Conservation (phyloP, 2,888 invertebrate genomes). For the Tetramorium bicarinatum region DNA sequence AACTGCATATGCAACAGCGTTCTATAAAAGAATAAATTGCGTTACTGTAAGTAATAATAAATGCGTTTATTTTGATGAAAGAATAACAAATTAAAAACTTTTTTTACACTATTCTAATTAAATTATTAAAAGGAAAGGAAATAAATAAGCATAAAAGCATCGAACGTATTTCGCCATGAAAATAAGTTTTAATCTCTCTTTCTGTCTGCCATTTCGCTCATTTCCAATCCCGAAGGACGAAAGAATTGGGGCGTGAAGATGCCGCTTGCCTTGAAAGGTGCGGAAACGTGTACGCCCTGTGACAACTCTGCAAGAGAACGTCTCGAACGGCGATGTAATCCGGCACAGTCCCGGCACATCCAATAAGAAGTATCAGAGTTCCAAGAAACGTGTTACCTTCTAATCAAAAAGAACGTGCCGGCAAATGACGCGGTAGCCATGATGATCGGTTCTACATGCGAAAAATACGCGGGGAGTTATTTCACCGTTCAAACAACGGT, state of each 20-base stretch:
- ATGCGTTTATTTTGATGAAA: constrained; percentile 42
- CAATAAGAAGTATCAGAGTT: constrained; percentile 39
- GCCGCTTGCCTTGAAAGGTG: constrained; percentile 48
- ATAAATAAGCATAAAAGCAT: constrained; percentile 17
- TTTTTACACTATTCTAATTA: constrained; percentile 21
- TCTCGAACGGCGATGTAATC: constrained; percentile 62
- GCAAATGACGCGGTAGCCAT: constrained; percentile 4
- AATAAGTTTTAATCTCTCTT: constrained; percentile 49
- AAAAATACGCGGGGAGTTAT: constrained; percentile 33
- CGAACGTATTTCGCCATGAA: constrained; percentile 51
- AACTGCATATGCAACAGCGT: background rate
- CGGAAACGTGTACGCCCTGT: constrained; percentile 39
- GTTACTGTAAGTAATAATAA: constrained; percentile 8
- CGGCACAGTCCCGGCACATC: constrained; percentile 54
- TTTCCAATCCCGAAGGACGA: constrained; percentile 40
- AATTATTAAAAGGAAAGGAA: constrained; percentile 26
- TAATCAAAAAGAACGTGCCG: constrained; percentile 45
- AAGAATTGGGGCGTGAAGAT: constrained; percentile 68
- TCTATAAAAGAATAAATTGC: constrained; percentile 20
- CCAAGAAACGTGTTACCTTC: constrained; percentile 15
- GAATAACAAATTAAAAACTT: constrained; percentile 10
- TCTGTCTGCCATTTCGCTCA: constrained; percentile 11
- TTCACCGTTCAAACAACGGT: constrained; percentile 37
- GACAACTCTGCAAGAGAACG: constrained; percentile 47
- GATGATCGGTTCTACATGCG: constrained; percentile 38